Base-by-base conservation (phyloP, 2,113 vertebrate species). In the Mus pahari region DNA sequence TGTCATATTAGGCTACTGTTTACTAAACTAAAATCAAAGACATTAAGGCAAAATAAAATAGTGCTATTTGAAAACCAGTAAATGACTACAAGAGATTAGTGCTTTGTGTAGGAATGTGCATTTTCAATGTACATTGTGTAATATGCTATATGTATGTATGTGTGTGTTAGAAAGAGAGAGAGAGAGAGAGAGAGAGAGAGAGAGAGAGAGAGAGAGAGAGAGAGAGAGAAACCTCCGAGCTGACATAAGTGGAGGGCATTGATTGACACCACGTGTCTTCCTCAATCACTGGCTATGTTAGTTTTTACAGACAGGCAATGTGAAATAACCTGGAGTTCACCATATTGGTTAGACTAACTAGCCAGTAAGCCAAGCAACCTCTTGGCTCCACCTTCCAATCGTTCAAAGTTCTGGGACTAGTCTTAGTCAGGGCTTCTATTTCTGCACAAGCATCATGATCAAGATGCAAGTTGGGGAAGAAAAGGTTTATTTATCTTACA, bases 31-130 rank as follows among this genome's bases (percentile, higher is more conserved):
- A 87, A 45, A 31, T 70, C 92, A 83, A 73, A 12, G 0, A 68
- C 64, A 12, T 4, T 45, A 26, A 79, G 5, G 42, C 22, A 64
- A 94, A 92, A 36, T 90, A 0, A 11, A 71, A 89, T 62, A 86
- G 79, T 79, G 36, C 0, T 26, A 88, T 84, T 84, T 79, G 55
- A 96, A 90, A n/a, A 74, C 36, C 77, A 71, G 55, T 53, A 89
- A 66, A 39, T 87, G 10, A 84, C 13, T 60, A 8, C 2, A 94
- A 94, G 5, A 2, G 48, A 91, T 74, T 74, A 45, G 3, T 70
- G 66, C 42, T 83, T 81, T 20, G 39, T 33, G 26, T 20, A 91
- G 10, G 5, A 96, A 62, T 16, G 5, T 55, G 2, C 48, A 14
- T 39, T 42, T 60, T 83, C 60, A n/a, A 60, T 17, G n/a, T 83